Evolutionary conservation across 2,113 vertebrate species (phyloP).

Genomic region (Phrynocephalus versicolor): DNA sequence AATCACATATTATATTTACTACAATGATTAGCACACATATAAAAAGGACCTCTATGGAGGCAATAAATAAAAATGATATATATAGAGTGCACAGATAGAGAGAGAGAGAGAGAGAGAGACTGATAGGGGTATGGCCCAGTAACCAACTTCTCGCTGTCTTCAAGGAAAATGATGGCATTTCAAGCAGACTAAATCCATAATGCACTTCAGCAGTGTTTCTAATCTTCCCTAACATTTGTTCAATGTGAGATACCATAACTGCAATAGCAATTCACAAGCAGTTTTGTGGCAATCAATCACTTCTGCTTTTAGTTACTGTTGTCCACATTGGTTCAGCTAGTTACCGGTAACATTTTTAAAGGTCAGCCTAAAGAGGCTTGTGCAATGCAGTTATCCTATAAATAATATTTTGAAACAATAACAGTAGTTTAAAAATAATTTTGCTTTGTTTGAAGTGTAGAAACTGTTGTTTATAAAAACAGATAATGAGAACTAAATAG

Average conservation of each 20-base stretch:
- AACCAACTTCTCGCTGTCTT: background rate
- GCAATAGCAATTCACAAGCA: background rate
- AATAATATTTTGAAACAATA: background rate
- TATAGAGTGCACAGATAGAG: no score
- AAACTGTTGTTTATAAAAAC: background rate
- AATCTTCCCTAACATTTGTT: background rate
- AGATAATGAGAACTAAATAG: background rate
- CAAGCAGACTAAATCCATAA: background rate
- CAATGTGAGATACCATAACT: background rate
- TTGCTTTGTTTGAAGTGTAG: background rate
- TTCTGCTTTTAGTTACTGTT: no score
- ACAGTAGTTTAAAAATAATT: background rate
- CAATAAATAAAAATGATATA: background rate
- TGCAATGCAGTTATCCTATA: background rate
- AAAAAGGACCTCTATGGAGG: background rate
- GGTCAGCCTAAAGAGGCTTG: background rate
- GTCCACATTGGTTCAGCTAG: no score
- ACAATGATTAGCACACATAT: accelerated
- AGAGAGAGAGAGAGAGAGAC: no score
- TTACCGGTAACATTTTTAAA: no score
- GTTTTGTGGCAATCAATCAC: background rate
- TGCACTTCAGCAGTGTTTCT: background rate
- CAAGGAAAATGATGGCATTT: no score
- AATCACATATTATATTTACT: no score
- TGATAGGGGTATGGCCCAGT: background rate